These are phyloP conservation scores for Petrolisthes manimaculis DNA, from an alignment of 2,888 invertebrate species.

Conservation along the genomic window DNA sequence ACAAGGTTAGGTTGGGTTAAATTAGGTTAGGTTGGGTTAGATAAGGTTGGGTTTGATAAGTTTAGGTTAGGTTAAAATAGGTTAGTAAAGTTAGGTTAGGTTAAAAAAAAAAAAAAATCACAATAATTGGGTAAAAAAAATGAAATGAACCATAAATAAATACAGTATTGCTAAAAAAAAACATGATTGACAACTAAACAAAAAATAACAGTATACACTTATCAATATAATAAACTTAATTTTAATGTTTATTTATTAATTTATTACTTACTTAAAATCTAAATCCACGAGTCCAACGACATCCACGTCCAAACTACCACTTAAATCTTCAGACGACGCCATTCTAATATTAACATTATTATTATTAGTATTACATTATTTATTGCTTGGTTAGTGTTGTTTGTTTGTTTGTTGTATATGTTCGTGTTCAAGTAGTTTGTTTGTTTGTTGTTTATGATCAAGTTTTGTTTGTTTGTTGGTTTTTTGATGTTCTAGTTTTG, in stretches of 20 bases:
- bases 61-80: too few relatives aligned
- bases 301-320: constrained; percentile 45
- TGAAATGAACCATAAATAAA: not conserved
- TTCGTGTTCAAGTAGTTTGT: too few relatives aligned
- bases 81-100: too few relatives aligned
- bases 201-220: not conserved
- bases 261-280: constrained; percentile 47
- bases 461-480: too few relatives aligned
- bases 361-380: not conserved
- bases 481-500: too few relatives aligned
- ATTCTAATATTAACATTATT: not conserved
- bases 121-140: too few relatives aligned
- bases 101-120: too few relatives aligned
- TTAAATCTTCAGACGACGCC: constrained; percentile 53
- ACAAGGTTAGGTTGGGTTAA: too few relatives aligned
- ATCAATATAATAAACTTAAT: not conserved
- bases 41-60: too few relatives aligned
- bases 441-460: not conserved
- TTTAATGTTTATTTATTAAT: not conserved
- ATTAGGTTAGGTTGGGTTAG: too few relatives aligned
- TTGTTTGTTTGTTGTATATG: not conserved
- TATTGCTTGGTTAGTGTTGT: not conserved
- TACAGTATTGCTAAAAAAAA: too few relatives aligned
- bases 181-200: not conserved
- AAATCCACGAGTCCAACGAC: constrained; percentile 49